Conservation (phyloP, 2,888 invertebrate genomes). For the Eudemis profundana region DNA sequence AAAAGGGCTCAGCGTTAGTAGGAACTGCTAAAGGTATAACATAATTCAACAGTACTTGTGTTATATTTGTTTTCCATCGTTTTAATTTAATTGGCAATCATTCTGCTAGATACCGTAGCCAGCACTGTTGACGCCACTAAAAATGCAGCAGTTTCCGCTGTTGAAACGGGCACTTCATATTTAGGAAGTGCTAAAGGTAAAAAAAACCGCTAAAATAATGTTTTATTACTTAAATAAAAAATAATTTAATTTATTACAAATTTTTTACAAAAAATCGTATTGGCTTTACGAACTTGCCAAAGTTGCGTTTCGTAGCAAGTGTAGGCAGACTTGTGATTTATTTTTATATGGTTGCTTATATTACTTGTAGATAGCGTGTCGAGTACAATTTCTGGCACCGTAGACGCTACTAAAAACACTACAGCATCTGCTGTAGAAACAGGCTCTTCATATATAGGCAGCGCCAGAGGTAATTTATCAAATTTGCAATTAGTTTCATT, state of each 20-base stretch:
- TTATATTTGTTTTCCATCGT: too few relatives aligned
- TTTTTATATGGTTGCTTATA: constrained; percentile 29
- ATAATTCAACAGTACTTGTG: not conserved
- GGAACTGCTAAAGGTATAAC: constrained; percentile 63
- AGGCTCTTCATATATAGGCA: constrained; percentile 57
- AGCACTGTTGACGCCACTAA: constrained; percentile 68
- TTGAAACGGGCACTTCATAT: constrained; percentile 61
- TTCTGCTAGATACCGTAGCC: constrained; percentile 62
- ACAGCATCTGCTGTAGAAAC: constrained; percentile 57
- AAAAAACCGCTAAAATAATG: too few relatives aligned
- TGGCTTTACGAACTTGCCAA: too few relatives aligned
- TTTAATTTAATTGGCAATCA: too few relatives aligned
- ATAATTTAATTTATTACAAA: too few relatives aligned
- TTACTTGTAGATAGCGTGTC: constrained; percentile 58
- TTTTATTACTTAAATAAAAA: too few relatives aligned
- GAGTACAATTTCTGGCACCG: constrained; percentile 53
- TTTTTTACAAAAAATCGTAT: too few relatives aligned
- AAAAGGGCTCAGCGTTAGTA: constrained; percentile 59
- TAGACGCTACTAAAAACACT: constrained; percentile 56
- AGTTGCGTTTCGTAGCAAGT: not conserved
- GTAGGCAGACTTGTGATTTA: constrained; percentile 45
- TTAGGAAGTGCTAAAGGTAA: constrained; percentile 62
- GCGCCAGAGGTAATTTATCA: constrained; percentile 51
- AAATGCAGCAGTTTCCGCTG: constrained; percentile 60
- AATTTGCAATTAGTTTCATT: not conserved